Conservation (phyloP, 2,797 vertebrate species). For the Manis pentadactyla region DNA sequence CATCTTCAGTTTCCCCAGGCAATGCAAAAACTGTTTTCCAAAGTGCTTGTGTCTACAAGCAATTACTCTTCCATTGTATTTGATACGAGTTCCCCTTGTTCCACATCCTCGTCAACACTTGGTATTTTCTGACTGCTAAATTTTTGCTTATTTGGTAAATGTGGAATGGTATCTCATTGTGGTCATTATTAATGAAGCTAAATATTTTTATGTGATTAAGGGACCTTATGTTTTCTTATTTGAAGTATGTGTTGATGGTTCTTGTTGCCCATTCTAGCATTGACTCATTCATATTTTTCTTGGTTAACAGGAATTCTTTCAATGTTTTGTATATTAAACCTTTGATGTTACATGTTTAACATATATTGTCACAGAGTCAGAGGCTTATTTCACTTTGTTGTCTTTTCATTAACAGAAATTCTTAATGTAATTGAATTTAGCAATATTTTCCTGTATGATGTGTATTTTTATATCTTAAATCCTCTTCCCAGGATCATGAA, state of each 20-base stretch:
- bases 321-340: not conserved
- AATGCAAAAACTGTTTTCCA: not conserved
- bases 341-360: not conserved
- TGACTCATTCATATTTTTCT: not conserved
- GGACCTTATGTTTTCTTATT: not conserved
- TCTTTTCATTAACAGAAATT: not conserved
- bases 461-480: not conserved
- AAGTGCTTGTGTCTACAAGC: not conserved
- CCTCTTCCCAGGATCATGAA: not conserved
- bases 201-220: not conserved
- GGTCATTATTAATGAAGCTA: not conserved
- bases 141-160: not conserved
- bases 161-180: not conserved
- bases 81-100: not conserved
- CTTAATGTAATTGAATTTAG: not conserved
- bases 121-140: not conserved
- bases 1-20: not conserved
- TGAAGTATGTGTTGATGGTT: not conserved
- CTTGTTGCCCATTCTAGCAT: not conserved
- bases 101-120: not conserved
- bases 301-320: not conserved
- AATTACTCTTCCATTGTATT: not conserved
- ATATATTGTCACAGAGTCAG: not conserved
- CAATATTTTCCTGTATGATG: not conserved
- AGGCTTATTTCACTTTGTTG: not conserved